phyloP scores from a whole-genome alignment of 2,113 vertebrate species.

The Manacus vitellinus region DNA sequence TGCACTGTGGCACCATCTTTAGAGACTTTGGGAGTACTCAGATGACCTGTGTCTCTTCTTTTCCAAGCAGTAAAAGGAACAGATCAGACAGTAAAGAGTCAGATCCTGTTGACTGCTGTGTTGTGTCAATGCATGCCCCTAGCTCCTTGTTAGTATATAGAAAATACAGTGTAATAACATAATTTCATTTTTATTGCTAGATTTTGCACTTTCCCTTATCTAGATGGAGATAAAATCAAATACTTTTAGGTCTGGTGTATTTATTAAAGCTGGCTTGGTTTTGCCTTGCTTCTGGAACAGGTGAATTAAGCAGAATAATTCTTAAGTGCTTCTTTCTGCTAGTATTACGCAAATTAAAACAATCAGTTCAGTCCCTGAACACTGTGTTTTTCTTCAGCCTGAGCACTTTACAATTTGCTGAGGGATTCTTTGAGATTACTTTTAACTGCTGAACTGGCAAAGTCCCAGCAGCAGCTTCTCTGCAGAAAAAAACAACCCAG shows the following conservation, averaged over 20 bases:
- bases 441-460: slow-evolving; percentile 38
- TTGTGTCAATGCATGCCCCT: neutral
- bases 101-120: neutral
- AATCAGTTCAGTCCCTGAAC: slow-evolving; percentile 21
- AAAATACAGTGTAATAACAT: neutral
- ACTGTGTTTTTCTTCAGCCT: neutral
- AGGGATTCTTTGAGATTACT: slow-evolving; percentile 43
- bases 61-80: neutral
- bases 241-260: neutral
- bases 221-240: neutral
- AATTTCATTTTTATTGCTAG: neutral
- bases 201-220: neutral
- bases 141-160: neutral
- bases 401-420: slow-evolving; percentile 19
- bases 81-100: neutral
- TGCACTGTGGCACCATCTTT: neutral
- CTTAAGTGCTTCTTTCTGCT: neutral
- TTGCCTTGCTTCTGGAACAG: neutral
- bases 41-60: neutral
- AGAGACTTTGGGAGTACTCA: neutral
- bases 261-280: neutral
- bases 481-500: neutral
- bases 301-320: neutral
- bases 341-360: slow-evolving; percentile 21
- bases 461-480: slow-evolving; percentile 4